Base-by-base conservation (phyloP, 2,888 invertebrate genomes). In the Drosophila borborema region DNA sequence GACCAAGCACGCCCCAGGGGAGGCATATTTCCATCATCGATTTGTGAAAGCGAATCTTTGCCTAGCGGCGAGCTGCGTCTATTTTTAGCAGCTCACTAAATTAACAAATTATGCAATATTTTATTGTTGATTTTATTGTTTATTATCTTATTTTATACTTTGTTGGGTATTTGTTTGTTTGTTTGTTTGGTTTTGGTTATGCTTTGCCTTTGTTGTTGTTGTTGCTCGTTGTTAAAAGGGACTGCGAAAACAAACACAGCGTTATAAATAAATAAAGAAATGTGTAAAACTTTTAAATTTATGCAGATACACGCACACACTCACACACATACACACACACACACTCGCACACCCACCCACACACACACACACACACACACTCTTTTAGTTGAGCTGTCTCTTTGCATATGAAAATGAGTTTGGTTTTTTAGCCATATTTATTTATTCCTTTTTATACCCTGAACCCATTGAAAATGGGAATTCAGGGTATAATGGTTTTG, bases 361-460 rank as follows among this genome's bases (percentile, higher is more conserved):
- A 23, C 46, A 34, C 46, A 46, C 61, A 62, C 69, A 53, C 23
- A 23, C 72, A 83, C 89, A 85, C 81, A 86, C 78, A 61, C 67
- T 41, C 14, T 20, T 34, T 18, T 48, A 43, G 56, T 38, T 40
- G 40, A 53, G 46, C 46, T 43, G 62, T 68, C 60, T 73, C 81
- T 86, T 84, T 88, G 83, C 86, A 84, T 84, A 88, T 82, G 78
- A 81, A 88, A 88, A 88, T 82, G 81, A 80, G 88, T 82, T 88
- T 71, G 63, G 58, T 72, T 80, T 74, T 64, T 65, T 73, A 43
- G 48, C 12, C 31, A 23, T 28, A 6, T 28, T 28, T 28, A 28
- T 28, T 28, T 28, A n/a, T n/a, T n/a, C n/a, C n/a, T n/a, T n/a
- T n/a, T n/a, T n/a, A n/a, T n/a, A n/a, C n/a, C n/a, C n/a, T n/a